phyloP scores from a whole-genome alignment of 2,888 invertebrate species.

The Hedya salicella region DNA sequence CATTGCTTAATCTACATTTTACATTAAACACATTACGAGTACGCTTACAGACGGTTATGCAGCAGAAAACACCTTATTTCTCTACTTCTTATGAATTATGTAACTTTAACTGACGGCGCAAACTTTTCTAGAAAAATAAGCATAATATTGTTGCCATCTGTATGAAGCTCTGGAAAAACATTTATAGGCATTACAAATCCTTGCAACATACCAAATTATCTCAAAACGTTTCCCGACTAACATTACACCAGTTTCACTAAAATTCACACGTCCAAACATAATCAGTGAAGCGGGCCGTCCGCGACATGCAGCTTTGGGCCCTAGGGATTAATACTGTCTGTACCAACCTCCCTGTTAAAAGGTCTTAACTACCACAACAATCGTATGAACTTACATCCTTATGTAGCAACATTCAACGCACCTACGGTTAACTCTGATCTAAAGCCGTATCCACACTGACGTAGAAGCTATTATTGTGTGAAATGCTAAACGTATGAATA shows the following conservation, averaged over 20 bases:
- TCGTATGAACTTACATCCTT: neutral
- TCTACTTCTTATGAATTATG: slow-evolving; percentile 2
- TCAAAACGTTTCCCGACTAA: neutral
- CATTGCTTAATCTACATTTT: slow-evolving; percentile 24
- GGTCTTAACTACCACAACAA: neutral
- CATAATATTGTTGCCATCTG: no score
- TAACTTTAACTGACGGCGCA: neutral
- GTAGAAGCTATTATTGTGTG: slow-evolving; percentile 1
- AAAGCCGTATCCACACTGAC: neutral
- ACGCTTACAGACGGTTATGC: slow-evolving; percentile 5
- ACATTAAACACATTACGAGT: slow-evolving; percentile 20
- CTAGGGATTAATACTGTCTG: neutral
- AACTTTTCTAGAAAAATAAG: no score
- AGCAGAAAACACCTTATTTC: slow-evolving; percentile 15
- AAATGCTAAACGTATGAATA: slow-evolving; percentile 21
- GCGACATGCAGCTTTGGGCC: neutral
- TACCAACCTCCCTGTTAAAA: neutral
- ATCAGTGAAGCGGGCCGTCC: slow-evolving; percentile 6
- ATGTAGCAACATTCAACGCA: neutral
- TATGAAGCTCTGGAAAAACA: no score
- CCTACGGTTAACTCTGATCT: neutral
- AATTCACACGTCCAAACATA: slow-evolving; percentile 8
- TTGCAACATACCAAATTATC: no score
- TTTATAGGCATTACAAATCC: no score
- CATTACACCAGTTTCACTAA: neutral